Conservation (phyloP, 2,797 vertebrate species). For the Sitta carolinensis region DNA sequence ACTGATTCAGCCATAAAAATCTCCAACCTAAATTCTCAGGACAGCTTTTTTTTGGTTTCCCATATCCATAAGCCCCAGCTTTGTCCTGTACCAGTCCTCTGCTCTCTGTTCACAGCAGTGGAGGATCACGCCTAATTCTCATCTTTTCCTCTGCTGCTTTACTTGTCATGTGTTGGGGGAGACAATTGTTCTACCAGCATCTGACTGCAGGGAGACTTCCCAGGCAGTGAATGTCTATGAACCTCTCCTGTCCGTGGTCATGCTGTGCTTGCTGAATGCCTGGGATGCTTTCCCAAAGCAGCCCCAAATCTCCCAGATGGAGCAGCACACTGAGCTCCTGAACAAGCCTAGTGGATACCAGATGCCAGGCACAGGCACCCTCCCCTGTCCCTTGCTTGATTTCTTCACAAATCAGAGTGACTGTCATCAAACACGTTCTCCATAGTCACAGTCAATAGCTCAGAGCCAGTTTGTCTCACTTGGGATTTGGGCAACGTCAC, state of each 20-base stretch:
- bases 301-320: background rate
- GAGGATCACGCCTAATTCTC: background rate
- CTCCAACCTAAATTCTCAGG: background rate
- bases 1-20: background rate
- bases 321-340: background rate
- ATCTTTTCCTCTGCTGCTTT: background rate
- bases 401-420: constrained; percentile 85
- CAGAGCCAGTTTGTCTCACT: constrained; percentile 51
- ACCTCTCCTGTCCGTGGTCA: background rate
- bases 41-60: background rate
- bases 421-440: constrained; percentile 84
- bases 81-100: background rate
- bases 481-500: constrained; percentile 77
- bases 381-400: constrained; percentile 18
- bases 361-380: background rate
- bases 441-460: constrained; percentile 84
- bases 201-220: background rate
- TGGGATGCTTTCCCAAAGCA: background rate
- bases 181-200: background rate
- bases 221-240: background rate
- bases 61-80: background rate
- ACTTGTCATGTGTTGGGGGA: background rate
- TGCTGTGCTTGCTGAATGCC: background rate
- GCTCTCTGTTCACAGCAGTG: background rate
- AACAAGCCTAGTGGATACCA: background rate